These are phyloP conservation scores for Pseudolaguvia tuberculata DNA, from an alignment of 2,113 vertebrate species.

Conservation along the genomic window DNA sequence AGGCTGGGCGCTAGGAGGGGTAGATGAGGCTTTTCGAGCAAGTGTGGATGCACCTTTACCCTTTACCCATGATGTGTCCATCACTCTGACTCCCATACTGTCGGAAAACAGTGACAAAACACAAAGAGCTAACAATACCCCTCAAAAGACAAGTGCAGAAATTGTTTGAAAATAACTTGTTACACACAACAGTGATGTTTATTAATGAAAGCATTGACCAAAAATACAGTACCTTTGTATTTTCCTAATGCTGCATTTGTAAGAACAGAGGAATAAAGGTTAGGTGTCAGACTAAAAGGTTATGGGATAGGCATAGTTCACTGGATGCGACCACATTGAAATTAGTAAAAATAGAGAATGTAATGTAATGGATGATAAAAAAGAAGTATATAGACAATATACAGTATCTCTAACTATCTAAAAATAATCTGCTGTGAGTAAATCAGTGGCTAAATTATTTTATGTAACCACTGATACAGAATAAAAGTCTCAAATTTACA, in stretches of 20 bases:
- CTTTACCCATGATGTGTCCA: conserved; percentile 98
- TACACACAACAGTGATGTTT: not conserved
- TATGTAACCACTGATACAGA: too few relatives aligned
- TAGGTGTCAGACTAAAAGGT: conserved; percentile 34
- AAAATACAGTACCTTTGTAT: conserved; percentile 93
- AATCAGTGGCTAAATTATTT: too few relatives aligned
- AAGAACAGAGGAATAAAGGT: conserved; percentile 67
- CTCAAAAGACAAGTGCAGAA: not conserved
- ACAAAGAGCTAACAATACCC: not conserved
- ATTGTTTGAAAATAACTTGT: not conserved
- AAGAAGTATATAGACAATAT: too few relatives aligned
- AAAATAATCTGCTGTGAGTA: too few relatives aligned
- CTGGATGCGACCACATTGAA: not conserved
- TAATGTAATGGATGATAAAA: too few relatives aligned
- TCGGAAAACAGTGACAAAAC: conserved; percentile 53
- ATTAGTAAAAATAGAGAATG: not conserved
- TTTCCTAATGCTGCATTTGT: conserved; percentile 98
- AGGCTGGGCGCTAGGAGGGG: conserved; percentile 79
- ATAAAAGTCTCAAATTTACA: too few relatives aligned
- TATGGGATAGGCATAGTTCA: conserved; percentile 48
- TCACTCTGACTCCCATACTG: conserved; percentile 98
- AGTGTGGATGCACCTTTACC: conserved; percentile 82
- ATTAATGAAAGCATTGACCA: conserved; percentile 17
- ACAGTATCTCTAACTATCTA: too few relatives aligned
- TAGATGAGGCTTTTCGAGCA: conserved; percentile 78